A percentile compares a stretch with the other conserved stretches of the same genome.
These are phyloP conservation scores for Neomorphus geoffroyi DNA, from an alignment of 2,797 vertebrate genomes.

Conservation along the genomic window DNA sequence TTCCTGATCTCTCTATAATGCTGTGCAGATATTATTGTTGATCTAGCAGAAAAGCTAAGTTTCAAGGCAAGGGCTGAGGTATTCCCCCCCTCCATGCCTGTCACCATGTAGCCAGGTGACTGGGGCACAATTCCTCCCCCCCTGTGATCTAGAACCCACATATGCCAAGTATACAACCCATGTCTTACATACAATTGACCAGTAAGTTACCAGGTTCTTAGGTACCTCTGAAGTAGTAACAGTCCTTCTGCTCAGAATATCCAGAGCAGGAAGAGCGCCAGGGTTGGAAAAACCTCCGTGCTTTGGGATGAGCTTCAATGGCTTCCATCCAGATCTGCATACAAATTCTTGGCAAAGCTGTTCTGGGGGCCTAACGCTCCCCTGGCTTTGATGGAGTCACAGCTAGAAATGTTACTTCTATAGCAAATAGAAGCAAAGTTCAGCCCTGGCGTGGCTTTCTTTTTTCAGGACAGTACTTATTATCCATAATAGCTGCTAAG, in stretches of 20 bases:
- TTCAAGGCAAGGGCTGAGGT: background rate
- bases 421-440: background rate
- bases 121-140: background rate
- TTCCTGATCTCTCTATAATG: background rate
- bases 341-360: background rate
- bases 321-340: background rate
- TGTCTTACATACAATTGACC: accelerated
- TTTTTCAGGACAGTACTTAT: background rate
- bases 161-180: background rate
- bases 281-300: background rate
- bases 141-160: background rate
- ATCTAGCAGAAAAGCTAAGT: background rate
- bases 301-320: background rate
- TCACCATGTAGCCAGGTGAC: background rate
- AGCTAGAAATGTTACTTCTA: background rate
- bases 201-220: background rate
- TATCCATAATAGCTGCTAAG: background rate
- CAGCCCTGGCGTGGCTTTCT: background rate
- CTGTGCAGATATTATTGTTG: background rate
- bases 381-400: background rate
- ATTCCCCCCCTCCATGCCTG: accelerated
- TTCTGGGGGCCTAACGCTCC: background rate
- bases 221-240: background rate
- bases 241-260: background rate
- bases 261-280: background rate